phyloP scores from a whole-genome alignment of 2,113 vertebrate species.

The Odontophorus gujanensis region DNA sequence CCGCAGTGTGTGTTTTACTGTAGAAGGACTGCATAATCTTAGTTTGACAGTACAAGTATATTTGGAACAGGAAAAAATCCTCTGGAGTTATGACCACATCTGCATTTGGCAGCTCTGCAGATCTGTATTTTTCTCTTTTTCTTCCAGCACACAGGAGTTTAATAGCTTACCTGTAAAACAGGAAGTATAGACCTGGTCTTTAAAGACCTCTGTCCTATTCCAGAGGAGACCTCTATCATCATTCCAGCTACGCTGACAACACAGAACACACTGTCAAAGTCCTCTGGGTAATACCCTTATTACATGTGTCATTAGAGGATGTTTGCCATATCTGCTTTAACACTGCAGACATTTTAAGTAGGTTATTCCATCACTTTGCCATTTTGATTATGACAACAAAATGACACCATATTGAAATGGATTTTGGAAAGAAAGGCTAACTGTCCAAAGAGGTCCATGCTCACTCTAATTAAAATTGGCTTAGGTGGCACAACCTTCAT shows the following conservation, averaged over 20 bases:
- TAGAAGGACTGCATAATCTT: not conserved
- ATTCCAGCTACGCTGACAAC: conserved; percentile 83
- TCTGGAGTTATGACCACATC: not conserved
- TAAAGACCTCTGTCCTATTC: conserved; percentile 80
- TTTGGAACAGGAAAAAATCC: conserved; percentile 3
- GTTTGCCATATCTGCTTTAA: conserved; percentile 79
- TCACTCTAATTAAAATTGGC: conserved; percentile 89
- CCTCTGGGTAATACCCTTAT: conserved; percentile 84
- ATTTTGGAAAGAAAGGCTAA: conserved; percentile 88
- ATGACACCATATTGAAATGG: conserved; percentile 87
- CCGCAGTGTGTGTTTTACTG: not conserved
- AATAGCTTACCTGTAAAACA: conserved; percentile 82
- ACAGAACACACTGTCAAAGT: conserved; percentile 79
- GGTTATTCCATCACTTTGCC: conserved; percentile 87
- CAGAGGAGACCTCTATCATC: conserved; percentile 79
- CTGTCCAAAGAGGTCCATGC: conserved; percentile 86
- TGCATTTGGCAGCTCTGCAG: conserved; percentile 25
- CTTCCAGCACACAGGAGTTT: conserved; percentile 69
- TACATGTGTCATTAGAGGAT: conserved; percentile 83
- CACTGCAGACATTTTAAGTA: conserved; percentile 83
- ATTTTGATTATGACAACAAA: conserved; percentile 89
- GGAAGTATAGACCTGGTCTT: conserved; percentile 77
- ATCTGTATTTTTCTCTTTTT: conserved; percentile 28
- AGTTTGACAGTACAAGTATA: not conserved
- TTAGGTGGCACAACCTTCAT: conserved; percentile 86